Evolutionary conservation across 2,888 invertebrate genomes (phyloP), one percentile per base, ranked within the genome.

Genomic region (Ariolimax columbianus): DNA sequence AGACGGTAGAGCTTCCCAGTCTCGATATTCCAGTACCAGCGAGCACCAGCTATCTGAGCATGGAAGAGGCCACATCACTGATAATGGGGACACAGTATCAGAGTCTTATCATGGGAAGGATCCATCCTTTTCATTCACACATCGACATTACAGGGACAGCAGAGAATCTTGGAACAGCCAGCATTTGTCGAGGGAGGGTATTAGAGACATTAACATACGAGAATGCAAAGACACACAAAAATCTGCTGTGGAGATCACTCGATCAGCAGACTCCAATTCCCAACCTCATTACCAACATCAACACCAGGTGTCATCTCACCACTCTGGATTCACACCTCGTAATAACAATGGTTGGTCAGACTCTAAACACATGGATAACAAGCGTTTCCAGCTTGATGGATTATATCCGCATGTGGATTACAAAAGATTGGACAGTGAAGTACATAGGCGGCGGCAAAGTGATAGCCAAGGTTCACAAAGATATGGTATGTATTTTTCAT

Each of bases 401-500:
- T 73, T 72, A 19, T 47, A 38, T 43, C 38, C 47, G 38, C 59
- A 73, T 30, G 3, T 26, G 51, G 83, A 83, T 77, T 83, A 83
- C 78, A 83, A 79, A 79, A 55, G 84, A 63, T 36, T 26, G 9
- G 40, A 73, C 23, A 33, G n/a, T n/a, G 83, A 78, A 51, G 14
- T 30, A n/a, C 26, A 26, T 3, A 7, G 84, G 63, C 26, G 84
- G 33, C 38, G 63, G 33, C 63, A 79, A 23, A 75, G 63, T 30
- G 84, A 84, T 72, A 79, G 84, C 19, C 72, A 84, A 33, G 79
- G 79, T 26, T 68, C 83, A 40, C 83, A 83, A 30, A 83, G 83
- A 70, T 78, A 68, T 55, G 83, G 83, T 83, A 30, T 51, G 75
- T 47, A 59, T 55, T 0, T 38, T 43, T 66, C 17, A 23, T 55